Evolutionary conservation across 2,113 vertebrate species (phyloP).

Genomic region (Orthonyx spaldingii): DNA sequence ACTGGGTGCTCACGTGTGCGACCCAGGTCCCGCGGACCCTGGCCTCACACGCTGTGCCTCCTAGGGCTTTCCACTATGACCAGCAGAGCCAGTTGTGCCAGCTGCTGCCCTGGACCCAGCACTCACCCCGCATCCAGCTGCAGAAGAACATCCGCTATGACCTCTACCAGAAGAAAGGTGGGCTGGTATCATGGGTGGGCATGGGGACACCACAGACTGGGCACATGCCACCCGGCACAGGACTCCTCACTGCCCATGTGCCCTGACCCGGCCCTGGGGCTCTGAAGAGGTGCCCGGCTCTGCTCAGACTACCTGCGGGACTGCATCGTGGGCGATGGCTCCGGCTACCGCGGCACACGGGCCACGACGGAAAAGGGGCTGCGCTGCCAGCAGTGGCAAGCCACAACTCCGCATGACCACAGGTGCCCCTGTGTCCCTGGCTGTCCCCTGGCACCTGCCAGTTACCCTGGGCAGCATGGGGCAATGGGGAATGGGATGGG

Average conservation of each 20-base stretch:
- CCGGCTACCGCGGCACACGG: constrained; percentile 81
- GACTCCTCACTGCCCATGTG: not conserved
- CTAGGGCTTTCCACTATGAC: constrained; percentile 89
- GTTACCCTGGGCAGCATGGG: not conserved
- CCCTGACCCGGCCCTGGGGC: accelerated
- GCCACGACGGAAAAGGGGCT: constrained; percentile 76
- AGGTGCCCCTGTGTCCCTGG: constrained; percentile 61
- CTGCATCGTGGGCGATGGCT: constrained; percentile 84
- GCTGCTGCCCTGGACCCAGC: constrained; percentile 85
- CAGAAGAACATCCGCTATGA: constrained; percentile 87
- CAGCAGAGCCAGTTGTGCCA: constrained; percentile 81
- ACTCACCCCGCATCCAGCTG: constrained; percentile 73
- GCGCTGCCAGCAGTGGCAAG: constrained; percentile 88
- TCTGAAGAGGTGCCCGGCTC: not conserved
- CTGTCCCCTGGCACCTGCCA: accelerated
- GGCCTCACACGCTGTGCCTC: accelerated
- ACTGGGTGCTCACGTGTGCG: not conserved
- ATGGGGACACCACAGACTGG: accelerated
- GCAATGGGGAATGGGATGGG: not conserved
- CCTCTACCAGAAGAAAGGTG: constrained; percentile 95
- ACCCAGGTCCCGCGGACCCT: accelerated
- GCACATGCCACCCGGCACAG: not conserved
- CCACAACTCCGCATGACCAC: constrained; percentile 90
- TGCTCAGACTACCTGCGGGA: constrained; percentile 83
- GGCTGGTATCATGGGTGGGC: not conserved